A percentile compares a stretch with the other conserved stretches of the same genome.
phyloP scores from a whole-genome alignment of 2,888 invertebrate species.

The Cremastinae sp. region DNA sequence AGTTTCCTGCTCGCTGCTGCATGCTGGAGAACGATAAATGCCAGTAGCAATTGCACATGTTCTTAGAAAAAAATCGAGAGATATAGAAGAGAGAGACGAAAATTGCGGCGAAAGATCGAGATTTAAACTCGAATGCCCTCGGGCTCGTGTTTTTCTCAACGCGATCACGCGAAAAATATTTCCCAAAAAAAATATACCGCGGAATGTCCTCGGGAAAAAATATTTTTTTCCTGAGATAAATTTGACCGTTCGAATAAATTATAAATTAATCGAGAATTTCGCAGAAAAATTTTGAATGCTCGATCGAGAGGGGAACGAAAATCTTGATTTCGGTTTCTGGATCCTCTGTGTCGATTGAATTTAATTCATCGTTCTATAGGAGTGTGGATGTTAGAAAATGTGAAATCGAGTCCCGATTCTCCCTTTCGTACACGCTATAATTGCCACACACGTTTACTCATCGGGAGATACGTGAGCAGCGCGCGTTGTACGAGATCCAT shows the following conservation, averaged over 20 bases:
- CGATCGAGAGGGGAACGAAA: too few relatives aligned
- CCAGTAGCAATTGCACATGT: conserved; percentile 18
- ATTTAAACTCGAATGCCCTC: conserved; percentile 18
- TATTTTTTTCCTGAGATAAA: too few relatives aligned
- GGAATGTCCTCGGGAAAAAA: too few relatives aligned
- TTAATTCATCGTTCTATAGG: conserved; percentile 5
- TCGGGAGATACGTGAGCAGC: neutral
- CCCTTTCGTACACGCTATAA: conserved; percentile 46
- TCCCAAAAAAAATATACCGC: too few relatives aligned
- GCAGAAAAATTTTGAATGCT: too few relatives aligned
- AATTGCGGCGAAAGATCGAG: neutral
- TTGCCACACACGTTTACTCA: conserved; percentile 35
- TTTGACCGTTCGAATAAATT: too few relatives aligned
- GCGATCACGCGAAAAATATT: too few relatives aligned
- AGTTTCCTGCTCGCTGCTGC: conserved; percentile 42
- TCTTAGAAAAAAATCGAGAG: conserved; percentile 6
- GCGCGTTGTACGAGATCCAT: neutral
- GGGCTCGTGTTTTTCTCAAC: conserved; percentile 18
- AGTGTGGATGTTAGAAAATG: conserved; percentile 51
- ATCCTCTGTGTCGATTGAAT: conserved; percentile 8
- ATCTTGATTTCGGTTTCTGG: neutral
- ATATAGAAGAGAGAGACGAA: neutral
- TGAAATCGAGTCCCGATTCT: conserved; percentile 57
- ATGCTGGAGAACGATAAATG: conserved; percentile 21
- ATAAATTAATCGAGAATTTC: too few relatives aligned